phyloP scores from a whole-genome alignment of 2,113 vertebrate genomes.

The Barnardius zonarius region DNA sequence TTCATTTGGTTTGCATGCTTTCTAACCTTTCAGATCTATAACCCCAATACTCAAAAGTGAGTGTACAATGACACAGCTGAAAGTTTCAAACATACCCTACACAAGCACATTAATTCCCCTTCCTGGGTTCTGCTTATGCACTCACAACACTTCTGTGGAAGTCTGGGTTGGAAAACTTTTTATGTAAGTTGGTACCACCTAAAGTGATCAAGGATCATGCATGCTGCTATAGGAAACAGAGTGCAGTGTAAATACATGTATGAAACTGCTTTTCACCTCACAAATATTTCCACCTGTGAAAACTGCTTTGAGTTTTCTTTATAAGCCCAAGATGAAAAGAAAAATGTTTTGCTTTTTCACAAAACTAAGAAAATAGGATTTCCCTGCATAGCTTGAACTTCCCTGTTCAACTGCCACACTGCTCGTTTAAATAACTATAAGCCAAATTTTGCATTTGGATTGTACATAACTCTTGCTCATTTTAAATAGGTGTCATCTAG shows the following conservation, averaged over 20 bases:
- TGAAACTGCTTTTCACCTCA: background rate
- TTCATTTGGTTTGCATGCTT: background rate
- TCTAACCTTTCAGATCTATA: background rate
- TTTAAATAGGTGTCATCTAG: conserved; percentile 16
- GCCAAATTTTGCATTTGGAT: background rate
- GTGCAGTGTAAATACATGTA: background rate
- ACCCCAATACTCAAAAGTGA: background rate
- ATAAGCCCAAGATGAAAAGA: background rate
- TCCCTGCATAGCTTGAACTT: background rate
- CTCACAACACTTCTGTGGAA: background rate
- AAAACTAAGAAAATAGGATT: conserved; percentile 28
- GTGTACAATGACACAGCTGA: background rate
- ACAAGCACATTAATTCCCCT: background rate
- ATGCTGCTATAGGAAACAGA: background rate
- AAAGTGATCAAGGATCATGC: background rate
- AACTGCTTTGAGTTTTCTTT: conserved; percentile 7
- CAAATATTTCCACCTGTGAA: background rate
- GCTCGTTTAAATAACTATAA: conserved; percentile 2
- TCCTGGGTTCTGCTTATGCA: background rate
- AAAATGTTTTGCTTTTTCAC: conserved; percentile 1
- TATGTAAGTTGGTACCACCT: background rate
- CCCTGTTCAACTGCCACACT: background rate
- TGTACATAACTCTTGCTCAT: background rate
- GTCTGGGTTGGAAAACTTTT: background rate
- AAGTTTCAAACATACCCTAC: background rate